phyloP scores from a whole-genome alignment of 1,140 invertebrate genomes.

The Meloidogyne floridensis region DNA sequence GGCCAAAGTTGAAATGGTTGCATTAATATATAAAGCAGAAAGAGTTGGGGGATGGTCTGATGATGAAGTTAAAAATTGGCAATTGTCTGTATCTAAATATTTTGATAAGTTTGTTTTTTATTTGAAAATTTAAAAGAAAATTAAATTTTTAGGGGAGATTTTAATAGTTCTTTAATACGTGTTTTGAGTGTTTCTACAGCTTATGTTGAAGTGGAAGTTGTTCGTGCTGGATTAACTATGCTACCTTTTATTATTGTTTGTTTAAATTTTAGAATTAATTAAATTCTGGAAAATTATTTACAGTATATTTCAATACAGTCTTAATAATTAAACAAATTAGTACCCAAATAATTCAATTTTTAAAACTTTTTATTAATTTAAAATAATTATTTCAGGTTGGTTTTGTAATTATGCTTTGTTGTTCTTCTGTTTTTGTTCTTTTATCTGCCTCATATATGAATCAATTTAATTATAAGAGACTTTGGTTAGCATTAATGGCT shows the following conservation, averaged over 20 bases:
- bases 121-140: constrained; percentile 4
- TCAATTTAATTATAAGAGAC: constrained; percentile 47
- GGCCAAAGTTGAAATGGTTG: constrained; percentile 32
- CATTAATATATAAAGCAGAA: constrained; percentile 46
- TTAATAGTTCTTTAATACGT: constrained; percentile 32
- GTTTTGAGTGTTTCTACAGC: constrained; percentile 41
- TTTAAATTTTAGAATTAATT: background rate
- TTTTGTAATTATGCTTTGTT: constrained; percentile 54
- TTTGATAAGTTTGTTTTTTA: constrained; percentile 42
- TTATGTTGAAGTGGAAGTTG: constrained; percentile 46
- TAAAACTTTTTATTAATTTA: background rate
- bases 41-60: constrained; percentile 46
- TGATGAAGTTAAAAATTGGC: constrained; percentile 49
- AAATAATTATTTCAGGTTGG: constrained; percentile 33
- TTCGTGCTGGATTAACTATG: constrained; percentile 54
- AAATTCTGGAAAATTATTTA: background rate
- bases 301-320: too few species aligned
- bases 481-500: constrained; percentile 47
- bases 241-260: constrained; percentile 46
- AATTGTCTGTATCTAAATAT: constrained; percentile 45
- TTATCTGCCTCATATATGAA: constrained; percentile 51
- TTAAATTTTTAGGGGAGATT: constrained; percentile 22
- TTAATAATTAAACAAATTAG: too few species aligned
- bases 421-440: constrained; percentile 45
- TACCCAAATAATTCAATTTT: too few species aligned